Conservation (phyloP, 2,797 vertebrate species). For the Hypotaenidia okinawae region DNA sequence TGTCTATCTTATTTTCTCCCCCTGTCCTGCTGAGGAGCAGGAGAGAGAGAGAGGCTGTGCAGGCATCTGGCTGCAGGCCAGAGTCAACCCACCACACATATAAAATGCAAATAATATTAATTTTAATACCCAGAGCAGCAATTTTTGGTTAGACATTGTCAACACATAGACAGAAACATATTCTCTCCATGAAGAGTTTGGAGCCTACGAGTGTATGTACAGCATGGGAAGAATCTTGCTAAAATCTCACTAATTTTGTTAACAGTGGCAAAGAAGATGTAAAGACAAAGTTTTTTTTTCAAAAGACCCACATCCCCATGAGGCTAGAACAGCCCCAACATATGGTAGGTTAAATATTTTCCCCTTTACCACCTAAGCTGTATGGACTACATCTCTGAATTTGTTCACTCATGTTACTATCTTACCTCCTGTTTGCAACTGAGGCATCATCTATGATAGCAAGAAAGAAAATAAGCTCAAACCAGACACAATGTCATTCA, state of each 20-base stretch:
- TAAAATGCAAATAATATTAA: not conserved
- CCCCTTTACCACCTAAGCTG: not conserved
- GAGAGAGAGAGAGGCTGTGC: not conserved
- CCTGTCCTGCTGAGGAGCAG: not conserved
- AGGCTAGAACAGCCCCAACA: not conserved
- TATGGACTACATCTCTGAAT: not conserved
- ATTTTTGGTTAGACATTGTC: not conserved
- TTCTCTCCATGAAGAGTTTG: not conserved
- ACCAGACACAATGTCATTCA: not conserved
- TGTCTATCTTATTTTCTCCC: not conserved
- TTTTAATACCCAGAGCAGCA: not conserved
- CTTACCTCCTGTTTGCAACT: not conserved
- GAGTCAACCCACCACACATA: not conserved
- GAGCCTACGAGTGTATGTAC: not conserved
- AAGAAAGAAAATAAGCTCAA: not conserved
- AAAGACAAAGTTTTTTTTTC: not conserved
- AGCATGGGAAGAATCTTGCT: not conserved
- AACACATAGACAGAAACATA: not conserved
- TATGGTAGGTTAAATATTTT: not conserved
- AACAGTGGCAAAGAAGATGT: not conserved
- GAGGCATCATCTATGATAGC: not conserved
- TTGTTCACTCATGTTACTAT: not conserved
- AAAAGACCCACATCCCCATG: not conserved
- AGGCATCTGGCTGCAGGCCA: not conserved
- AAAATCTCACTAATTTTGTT: not conserved